phyloP scores from a whole-genome alignment of 2,797 vertebrate species.

The Sphaeramia orbicularis region DNA sequence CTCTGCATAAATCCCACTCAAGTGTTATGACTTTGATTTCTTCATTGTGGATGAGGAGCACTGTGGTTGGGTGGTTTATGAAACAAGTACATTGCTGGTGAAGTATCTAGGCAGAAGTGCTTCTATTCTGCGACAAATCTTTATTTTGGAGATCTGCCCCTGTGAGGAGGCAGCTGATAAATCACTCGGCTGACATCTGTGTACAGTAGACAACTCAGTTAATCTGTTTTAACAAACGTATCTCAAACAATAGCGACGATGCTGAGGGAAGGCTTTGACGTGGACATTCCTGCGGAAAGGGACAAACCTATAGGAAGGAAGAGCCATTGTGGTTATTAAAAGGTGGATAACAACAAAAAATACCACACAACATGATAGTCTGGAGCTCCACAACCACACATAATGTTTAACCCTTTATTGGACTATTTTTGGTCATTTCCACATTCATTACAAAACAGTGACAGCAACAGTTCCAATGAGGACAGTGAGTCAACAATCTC shows the following conservation, averaged over 20 bases:
- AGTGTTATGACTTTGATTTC: slow-evolving; percentile 56
- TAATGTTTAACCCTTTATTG: slow-evolving; percentile 46
- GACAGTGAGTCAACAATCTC: too few relatives aligned
- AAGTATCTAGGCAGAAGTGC: slow-evolving; percentile 36
- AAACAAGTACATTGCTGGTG: slow-evolving; percentile 32
- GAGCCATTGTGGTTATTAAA: slow-evolving; percentile 71
- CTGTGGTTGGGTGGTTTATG: slow-evolving; percentile 53
- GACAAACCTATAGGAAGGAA: slow-evolving; percentile 75
- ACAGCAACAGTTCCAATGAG: too few relatives aligned
- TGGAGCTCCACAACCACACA: slow-evolving; percentile 67
- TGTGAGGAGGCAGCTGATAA: slow-evolving; percentile 44
- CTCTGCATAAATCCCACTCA: slow-evolving; percentile 56
- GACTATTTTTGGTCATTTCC: too few relatives aligned
- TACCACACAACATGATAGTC: slow-evolving; percentile 61
- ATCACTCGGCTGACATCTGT: slow-evolving; percentile 42
- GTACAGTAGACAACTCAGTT: slow-evolving; percentile 50
- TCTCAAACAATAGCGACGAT: slow-evolving; percentile 56
- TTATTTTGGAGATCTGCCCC: slow-evolving; percentile 16
- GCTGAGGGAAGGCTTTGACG: slow-evolving; percentile 45
- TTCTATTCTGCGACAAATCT: slow-evolving; percentile 41
- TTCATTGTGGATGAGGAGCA: slow-evolving; percentile 29
- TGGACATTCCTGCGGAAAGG: slow-evolving; percentile 48
- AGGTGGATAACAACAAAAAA: slow-evolving; percentile 68
- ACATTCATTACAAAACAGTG: too few relatives aligned
- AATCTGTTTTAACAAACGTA: slow-evolving; percentile 27